Evolutionary conservation across 2,797 vertebrate genomes (phyloP).

Genomic region (Galaxias olidus): DNA sequence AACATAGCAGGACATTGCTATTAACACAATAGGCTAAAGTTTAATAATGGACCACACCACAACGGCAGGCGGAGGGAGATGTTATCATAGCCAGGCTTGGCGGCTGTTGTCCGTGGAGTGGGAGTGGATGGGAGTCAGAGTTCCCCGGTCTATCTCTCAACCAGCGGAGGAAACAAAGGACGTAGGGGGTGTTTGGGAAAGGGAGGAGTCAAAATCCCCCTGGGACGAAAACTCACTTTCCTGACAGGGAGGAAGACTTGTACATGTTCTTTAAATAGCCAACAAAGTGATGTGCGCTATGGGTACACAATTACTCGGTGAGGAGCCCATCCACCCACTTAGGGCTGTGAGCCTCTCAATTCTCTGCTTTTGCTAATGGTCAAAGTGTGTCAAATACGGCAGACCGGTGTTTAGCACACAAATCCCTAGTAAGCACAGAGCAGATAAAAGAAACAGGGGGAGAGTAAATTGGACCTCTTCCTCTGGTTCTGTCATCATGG

Average conservation of each 20-base stretch:
- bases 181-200: conserved; percentile 25
- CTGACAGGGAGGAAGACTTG: conserved; percentile 4
- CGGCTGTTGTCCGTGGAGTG: background rate
- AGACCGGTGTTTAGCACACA: background rate
- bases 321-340: background rate
- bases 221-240: conserved; percentile 26
- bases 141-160: background rate
- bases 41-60: conserved; percentile 18
- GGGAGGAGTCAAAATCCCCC: conserved; percentile 32
- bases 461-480: conserved; percentile 3
- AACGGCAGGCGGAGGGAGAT: conserved; percentile 23
- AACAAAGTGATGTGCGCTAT: background rate
- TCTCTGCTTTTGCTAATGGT: background rate
- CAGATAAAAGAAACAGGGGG: background rate
- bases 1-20: background rate
- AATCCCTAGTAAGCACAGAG: conserved; percentile 8
- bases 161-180: conserved; percentile 39
- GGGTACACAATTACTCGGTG: background rate
- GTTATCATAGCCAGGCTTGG: conserved; percentile 19
- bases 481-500: conserved; percentile 27
- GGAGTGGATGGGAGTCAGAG: background rate
- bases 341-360: too few species aligned
- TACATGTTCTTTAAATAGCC: conserved; percentile 8
- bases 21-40: conserved; percentile 15
- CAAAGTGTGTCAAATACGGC: background rate